phyloP scores from a whole-genome alignment of 30 jellyfish, hydroid and myxozoan species.

The Hydractinia symbiolongicarpus region DNA sequence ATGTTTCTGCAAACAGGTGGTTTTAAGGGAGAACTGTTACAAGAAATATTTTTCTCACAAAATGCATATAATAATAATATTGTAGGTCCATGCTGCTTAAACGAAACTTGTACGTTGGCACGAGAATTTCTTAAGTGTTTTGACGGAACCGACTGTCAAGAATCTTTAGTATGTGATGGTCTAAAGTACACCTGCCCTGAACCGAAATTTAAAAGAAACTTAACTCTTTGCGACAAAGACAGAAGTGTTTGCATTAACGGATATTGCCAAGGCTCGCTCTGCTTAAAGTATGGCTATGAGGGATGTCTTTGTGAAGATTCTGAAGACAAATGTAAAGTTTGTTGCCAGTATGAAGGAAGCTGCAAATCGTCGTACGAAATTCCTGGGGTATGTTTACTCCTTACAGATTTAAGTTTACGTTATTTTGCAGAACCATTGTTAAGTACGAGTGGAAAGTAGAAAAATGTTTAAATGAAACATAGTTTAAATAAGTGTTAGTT shows the following conservation, averaged over 20 bases:
- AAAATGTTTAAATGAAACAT: too few species aligned
- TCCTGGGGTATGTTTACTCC: constrained; percentile 39
- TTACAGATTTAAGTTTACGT: background rate
- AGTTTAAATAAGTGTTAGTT: too few species aligned
- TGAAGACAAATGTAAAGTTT: constrained; percentile 75
- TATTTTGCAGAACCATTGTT: background rate
- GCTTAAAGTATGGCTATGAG: constrained; percentile 49
- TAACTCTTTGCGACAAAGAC: constrained; percentile 68
- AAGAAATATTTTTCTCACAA: background rate
- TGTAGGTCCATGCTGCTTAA: constrained; percentile 86
- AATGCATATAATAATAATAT: background rate
- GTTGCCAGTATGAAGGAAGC: constrained; percentile 55
- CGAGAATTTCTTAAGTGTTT: constrained; percentile 54
- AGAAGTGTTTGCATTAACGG: constrained; percentile 88
- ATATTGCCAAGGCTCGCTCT: constrained; percentile 80
- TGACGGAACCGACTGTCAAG: constrained; percentile 77
- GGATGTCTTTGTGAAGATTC: constrained; percentile 70
- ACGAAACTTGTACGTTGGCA: constrained; percentile 70
- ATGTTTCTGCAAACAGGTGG: too few species aligned
- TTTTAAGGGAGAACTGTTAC: background rate
- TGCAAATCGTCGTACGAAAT: constrained; percentile 55
- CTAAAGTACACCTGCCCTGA: constrained; percentile 65
- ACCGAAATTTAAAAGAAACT: constrained; percentile 43
- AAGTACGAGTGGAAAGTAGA: too few species aligned
- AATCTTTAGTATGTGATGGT: constrained; percentile 63